Conservation (phyloP, 2,113 vertebrate genomes). For the Melierax canorus region DNA sequence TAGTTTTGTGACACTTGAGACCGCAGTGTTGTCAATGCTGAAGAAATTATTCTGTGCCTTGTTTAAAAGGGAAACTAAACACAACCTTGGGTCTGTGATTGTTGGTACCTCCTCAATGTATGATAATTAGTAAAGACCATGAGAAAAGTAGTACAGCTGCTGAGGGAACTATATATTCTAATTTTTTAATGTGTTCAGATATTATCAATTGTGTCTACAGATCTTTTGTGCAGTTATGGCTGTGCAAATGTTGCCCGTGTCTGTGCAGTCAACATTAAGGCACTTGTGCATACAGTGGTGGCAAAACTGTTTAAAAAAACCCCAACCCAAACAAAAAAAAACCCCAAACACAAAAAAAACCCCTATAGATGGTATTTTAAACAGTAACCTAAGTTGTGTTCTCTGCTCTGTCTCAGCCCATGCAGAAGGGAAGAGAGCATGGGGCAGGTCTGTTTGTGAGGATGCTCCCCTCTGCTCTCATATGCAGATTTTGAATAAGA, state of each 20-base stretch:
- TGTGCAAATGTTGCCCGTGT: not conserved
- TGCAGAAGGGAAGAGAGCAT: not conserved
- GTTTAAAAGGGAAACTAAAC: slow-evolving; percentile 1
- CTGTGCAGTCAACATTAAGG: not conserved
- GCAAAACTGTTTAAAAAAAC: not conserved
- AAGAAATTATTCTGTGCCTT: not conserved
- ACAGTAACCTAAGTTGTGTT: not conserved
- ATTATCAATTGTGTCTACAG: not conserved
- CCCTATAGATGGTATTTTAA: not conserved
- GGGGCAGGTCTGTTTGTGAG: not conserved
- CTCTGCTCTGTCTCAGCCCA: not conserved
- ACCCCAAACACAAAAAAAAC: not conserved
- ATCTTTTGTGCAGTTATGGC: not conserved
- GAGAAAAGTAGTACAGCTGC: slow-evolving; percentile 57
- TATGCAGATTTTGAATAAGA: slow-evolving; percentile 18
- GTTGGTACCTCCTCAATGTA: slow-evolving; percentile 17
- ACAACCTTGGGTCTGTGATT: not conserved
- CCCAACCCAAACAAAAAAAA: not conserved
- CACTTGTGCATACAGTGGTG: not conserved
- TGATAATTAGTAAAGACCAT: slow-evolving; percentile 37
- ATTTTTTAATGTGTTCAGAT: slow-evolving; percentile 53
- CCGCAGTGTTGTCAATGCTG: not conserved
- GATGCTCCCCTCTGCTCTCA: not conserved
- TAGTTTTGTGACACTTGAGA: not conserved
- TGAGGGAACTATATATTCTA: slow-evolving; percentile 40